Base-by-base conservation (phyloP, 2,797 vertebrate species). In the Choloepus didactylus region DNA sequence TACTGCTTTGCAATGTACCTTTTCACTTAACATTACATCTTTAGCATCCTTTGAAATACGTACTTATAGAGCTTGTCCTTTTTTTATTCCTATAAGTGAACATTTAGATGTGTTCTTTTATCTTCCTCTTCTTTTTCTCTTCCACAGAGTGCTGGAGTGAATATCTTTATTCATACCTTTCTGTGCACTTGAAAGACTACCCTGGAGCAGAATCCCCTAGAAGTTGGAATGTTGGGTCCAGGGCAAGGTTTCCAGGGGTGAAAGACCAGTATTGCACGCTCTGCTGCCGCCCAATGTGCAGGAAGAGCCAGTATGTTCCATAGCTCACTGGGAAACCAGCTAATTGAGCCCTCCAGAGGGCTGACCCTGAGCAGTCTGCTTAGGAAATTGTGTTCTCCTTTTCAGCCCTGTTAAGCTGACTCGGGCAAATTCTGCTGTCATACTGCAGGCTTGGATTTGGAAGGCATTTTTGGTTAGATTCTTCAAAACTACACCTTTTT, bases 401-500 rank as follows among this genome's bases (percentile, higher is more conserved):
- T 86, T 84, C 18, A 73, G n/a, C 41, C 54, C 31, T 35, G 25
- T 69, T 85, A 38, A 77, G 38, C 31, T 92, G 25, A 54, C n/a
- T 94, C 1, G n/a, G 89, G 44, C 31, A n/a, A 87, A 69, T 87
- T 41, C 46, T 89, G 31, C 41, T 83, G 27, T 88, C 18, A 31
- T 25, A 59, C 5, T 72, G 29, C 25, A 72, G 44, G 15, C 73
- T 88, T 64, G 9, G 87, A 89, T 92, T 69, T 80, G 29, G 41
- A 31, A 54, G 67, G 16, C 73, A 18, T 31, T 81, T 93, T 93
- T 70, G 46, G 41, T 86, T 81, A 92, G n/a, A 54, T 56, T 21
- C 70, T 41, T 83, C 21, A 82, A 87, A 92, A 87, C 31, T 69
- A 41, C 64, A 49, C 81, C 81, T 95, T 76, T 66, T n/a, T 86